Base-by-base conservation (phyloP, 2,888 invertebrate species). In the Amiota mariae region DNA sequence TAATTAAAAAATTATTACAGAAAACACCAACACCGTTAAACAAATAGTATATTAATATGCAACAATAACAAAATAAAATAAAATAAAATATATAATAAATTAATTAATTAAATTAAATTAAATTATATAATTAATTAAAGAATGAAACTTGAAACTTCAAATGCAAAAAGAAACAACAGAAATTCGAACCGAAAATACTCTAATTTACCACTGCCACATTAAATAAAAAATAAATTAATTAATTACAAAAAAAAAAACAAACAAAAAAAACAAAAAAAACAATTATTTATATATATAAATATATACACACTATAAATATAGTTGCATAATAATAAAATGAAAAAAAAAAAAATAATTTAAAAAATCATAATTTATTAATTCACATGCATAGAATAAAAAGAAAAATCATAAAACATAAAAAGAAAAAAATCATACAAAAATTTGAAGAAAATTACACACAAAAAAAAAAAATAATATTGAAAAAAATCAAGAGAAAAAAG, bases 131-230 rank as follows among this genome's bases (percentile, higher is more conserved):
- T 2, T 24, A 36, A 36, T 36, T 36, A 36, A 36, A 36, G 36
- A 36, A 36, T 6, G 36, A 36, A 36, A 36, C 36, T 36, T 36
- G 36, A 36, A 36, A 36, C 36, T 85, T 82, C 85, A 82, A 81
- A 77, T 76, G 73, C 73, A 72, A 76, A 72, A 73, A 71, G 6
- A 72, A 74, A 76, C 70, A 73, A 73, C 49, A 72, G 66, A 73
- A 75, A 81, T 76, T 73, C 74, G 74, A 80, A 79, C 73, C 78
- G 78, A 77, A 76, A 85, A 82, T 83, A 85, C 85, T 88, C 86
- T 85, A 81, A 85, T 82, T 78, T 81, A 87, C 88, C 87, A 88
- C 87, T 88, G 87, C 87, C 87, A 88, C 87, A 82, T 59, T 59
- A 79, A 77, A 75, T 75, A 74, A 74, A 73, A 66, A 63, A 73